Base-by-base conservation (phyloP, 2,888 invertebrate genomes). In the Athrips mouffetella region DNA sequence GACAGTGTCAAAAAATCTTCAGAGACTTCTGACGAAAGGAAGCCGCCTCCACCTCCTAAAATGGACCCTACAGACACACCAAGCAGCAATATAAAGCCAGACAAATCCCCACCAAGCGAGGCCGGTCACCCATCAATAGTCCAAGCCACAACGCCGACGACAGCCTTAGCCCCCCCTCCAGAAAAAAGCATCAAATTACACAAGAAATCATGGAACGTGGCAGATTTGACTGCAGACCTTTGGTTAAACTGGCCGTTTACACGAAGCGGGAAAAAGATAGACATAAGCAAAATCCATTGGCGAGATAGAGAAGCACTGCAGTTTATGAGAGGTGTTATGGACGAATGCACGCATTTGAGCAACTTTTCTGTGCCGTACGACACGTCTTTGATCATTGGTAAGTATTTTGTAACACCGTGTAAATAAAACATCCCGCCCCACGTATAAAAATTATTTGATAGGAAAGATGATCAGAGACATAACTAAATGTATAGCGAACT, bases 261-360 rank as follows among this genome's bases (percentile, higher is more conserved):
- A 13, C 72, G 15, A 71, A 59, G 51, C 27, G 80, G 67, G 54
- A 88, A 69, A 60, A 88, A 87, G 73, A 90, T 90, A 72, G 89
- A 91, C 61, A 90, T 90, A 63, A 85, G 79, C 46, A 90, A 91
- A 70, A 91, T 91, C 47, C 93, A 93, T 60, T 92, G 91, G 91
- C 90, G 93, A 58, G 93, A 94, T 73, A 91, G 91, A 61, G 95
- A 96, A 78, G 95, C 96, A 0, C 64, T 96, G 47, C 94, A 96
- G 82, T 98, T 99, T 72, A 98, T 99, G 98, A 89, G 96, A 42
- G 98, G 98, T 0, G 93, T 99, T 60, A 99, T 99, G 99, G 99
- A 99, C 72, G 98, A 99, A 78, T 99, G 98, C 75, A 99, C 99
- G 0, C 98, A 98, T 84, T 88, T 99, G 31, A 95, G 93, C 58